A percentile compares a stretch with the other conserved stretches of the same genome.
Evolutionary conservation across 2,888 invertebrate genomes (phyloP).

Genomic region (Pachliopta kotzebuea): DNA sequence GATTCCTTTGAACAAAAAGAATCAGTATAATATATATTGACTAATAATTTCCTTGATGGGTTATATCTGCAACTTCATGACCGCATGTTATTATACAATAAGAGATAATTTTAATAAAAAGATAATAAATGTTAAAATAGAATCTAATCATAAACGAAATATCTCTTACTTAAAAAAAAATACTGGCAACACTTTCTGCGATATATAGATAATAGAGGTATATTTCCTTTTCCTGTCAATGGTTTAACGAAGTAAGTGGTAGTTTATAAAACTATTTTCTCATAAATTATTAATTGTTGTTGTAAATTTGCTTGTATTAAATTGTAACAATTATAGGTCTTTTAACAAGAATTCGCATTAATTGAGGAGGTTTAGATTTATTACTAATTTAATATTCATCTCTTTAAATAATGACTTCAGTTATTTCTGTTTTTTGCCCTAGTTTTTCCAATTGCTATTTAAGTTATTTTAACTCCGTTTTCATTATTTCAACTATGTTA

Average conservation of each 20-base stretch:
- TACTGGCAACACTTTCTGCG: not conserved
- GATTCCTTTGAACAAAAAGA: too few species aligned
- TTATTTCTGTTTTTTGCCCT: not conserved
- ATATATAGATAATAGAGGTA: not conserved
- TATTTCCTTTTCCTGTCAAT: not conserved
- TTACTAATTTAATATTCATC: not conserved
- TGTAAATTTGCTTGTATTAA: not conserved
- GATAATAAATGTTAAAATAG: not conserved
- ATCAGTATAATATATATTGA: too few species aligned
- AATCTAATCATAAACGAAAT: not conserved
- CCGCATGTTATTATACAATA: too few species aligned
- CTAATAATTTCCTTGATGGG: too few species aligned
- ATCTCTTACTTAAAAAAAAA: not conserved
- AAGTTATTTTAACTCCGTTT: too few species aligned
- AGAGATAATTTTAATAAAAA: too few species aligned
- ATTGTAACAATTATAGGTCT: not conserved
- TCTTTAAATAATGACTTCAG: not conserved
- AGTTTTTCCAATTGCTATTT: not conserved
- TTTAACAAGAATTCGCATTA: not conserved
- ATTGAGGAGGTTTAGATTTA: not conserved
- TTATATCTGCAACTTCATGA: too few species aligned
- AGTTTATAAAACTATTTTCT: not conserved
- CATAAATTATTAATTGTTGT: not conserved
- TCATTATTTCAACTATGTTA: not conserved
- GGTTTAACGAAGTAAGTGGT: not conserved